Conservation (phyloP, 2,797 vertebrate species). For the Hyperoplus lanceolatus region DNA sequence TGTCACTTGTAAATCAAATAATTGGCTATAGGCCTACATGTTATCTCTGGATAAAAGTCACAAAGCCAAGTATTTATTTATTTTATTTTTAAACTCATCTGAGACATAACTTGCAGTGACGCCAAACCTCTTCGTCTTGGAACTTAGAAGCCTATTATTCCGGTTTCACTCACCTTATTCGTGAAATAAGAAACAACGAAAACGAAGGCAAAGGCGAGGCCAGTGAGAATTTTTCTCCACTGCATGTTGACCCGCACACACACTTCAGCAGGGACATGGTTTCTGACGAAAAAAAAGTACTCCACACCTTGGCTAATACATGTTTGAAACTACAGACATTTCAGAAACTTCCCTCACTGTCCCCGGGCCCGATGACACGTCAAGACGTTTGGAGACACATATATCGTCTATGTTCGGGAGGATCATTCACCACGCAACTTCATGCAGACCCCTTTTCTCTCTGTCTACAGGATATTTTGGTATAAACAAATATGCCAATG, state of each 20-base stretch:
- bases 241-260: constrained; percentile 82
- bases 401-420: constrained; percentile 34
- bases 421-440: not conserved
- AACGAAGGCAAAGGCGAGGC: constrained; percentile 87
- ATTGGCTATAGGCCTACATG: not conserved
- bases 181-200: constrained; percentile 91
- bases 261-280: constrained; percentile 53
- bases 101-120: not conserved
- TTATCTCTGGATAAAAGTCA: not conserved
- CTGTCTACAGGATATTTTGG: not conserved
- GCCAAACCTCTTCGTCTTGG: not conserved
- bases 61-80: not conserved
- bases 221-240: constrained; percentile 78
- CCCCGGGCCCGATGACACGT: constrained; percentile 54
- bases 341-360: constrained; percentile 64
- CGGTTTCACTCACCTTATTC: constrained; percentile 90
- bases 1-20: not conserved
- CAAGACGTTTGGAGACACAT: constrained; percentile 44
- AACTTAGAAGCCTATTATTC: not conserved
- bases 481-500: not conserved
- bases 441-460: not conserved
- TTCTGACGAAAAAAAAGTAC: fast-evolving
- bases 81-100: not conserved
- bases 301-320: not conserved
- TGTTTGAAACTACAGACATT: constrained; percentile 8